Evolutionary conservation across 2,113 vertebrate genomes (phyloP), one percentile per base, ranked within the genome.

Genomic region (Nothobranchius kuhntae): DNA sequence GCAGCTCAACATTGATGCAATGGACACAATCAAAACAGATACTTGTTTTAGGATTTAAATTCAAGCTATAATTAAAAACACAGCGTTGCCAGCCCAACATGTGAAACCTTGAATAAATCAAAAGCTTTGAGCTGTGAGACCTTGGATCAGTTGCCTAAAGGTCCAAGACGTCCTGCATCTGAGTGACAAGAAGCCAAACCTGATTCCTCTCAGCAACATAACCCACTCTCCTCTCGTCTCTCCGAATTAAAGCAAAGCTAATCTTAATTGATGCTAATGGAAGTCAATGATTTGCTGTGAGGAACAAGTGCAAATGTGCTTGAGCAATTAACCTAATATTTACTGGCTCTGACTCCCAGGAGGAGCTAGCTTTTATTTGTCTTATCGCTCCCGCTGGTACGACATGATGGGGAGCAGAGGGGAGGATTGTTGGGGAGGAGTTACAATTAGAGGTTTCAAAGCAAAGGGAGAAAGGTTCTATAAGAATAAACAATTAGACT

Each of bases 291-390:
- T 61, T 21, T 36, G 77, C 66, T 67, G 61, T 58, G 57, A 86
- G 83, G 77, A 83, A 65, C 80, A 85, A 86, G 72, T 78, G 80
- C 85, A 89, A 84, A 89, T 87, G 77, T 81, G 83, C 75, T 60
- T 50, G 64, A 75, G 84, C 82, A 87, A 89, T 92, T 90, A 92
- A 86, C 83, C 83, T 91, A 83, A 87, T 89, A 89, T 90, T 92
- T 90, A 84, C 79, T 68, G 86, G 73, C 85, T 81, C 61, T 48
- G 61, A 70, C 69, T 85, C 87, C 77, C 53, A 46, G 81, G 80
- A 89, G 82, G 77, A 78, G 61, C 61, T 48, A 59, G 58, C 71
- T 64, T 77, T 26, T 58, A 56, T 75, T 57, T 53, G 44, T 69
- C 64, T 56, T 1, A 58, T 73, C 35, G 17, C 61, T 81, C 51